Conservation (phyloP, 2,797 vertebrate species). For the Melanitta fusca region DNA sequence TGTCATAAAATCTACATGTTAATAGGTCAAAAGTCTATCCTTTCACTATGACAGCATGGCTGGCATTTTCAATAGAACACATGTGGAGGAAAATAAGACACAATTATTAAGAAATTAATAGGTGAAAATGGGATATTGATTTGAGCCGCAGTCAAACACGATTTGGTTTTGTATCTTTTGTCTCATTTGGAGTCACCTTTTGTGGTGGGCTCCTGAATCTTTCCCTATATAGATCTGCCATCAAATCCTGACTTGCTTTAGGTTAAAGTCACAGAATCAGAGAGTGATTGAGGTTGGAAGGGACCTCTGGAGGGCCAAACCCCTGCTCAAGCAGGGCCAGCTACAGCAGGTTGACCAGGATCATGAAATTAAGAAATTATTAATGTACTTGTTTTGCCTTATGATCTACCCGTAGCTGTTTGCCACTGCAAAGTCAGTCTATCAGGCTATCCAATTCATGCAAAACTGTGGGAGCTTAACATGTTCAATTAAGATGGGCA, state of each 20-base stretch:
- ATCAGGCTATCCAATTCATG: neutral
- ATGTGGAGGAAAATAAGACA: conserved; percentile 40
- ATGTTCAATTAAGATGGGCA: neutral
- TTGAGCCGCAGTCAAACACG: conserved; percentile 14
- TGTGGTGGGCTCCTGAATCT: neutral
- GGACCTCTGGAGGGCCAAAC: no score
- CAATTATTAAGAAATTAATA: conserved; percentile 50
- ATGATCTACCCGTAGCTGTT: neutral
- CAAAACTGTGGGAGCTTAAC: neutral
- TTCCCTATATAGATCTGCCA: neutral
- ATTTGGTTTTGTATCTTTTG: conserved; percentile 26
- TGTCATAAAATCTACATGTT: conserved; percentile 43
- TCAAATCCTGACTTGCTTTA: neutral
- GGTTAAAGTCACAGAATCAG: neutral
- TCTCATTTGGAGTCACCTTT: neutral
- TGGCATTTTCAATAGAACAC: conserved; percentile 39
- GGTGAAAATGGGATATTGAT: conserved; percentile 66
- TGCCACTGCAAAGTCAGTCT: neutral
- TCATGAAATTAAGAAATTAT: neutral
- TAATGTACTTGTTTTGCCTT: neutral
- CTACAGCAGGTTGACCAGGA: neutral
- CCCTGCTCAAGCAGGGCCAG: neutral
- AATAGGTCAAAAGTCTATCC: neutral
- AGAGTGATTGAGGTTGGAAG: neutral
- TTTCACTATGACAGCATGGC: neutral